phyloP scores from a whole-genome alignment of 2,113 vertebrate genomes.

The Colossoma macropomum region DNA sequence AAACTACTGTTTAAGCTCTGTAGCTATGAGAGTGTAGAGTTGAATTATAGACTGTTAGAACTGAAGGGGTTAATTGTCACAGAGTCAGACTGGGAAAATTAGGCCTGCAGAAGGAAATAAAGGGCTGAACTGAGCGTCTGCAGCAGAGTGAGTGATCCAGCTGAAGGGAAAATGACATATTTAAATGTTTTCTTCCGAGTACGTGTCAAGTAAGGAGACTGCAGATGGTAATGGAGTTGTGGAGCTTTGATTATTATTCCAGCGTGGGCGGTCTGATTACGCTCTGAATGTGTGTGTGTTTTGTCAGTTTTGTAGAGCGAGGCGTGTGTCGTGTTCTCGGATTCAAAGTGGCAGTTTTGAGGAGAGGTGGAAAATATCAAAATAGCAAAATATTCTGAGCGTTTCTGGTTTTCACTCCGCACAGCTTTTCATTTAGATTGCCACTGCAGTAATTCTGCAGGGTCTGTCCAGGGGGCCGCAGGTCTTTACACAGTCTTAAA shows the following conservation, averaged over 20 bases:
- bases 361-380: neutral
- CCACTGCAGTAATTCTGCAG: too few relatives aligned
- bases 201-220: neutral
- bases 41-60: too few relatives aligned
- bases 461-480: too few relatives aligned
- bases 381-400: neutral
- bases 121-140: too few relatives aligned
- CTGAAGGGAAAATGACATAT: neutral
- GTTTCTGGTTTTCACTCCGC: neutral
- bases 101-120: neutral
- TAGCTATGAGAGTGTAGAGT: too few relatives aligned
- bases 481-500: too few relatives aligned
- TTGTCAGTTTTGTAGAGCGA: neutral
- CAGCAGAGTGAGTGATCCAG: neutral
- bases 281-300: neutral
- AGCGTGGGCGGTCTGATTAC: slow-evolving; percentile 27
- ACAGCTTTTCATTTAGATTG: neutral
- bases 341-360: neutral
- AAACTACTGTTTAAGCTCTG: too few relatives aligned
- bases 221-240: neutral
- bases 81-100: neutral
- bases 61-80: slow-evolving; percentile 9
- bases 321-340: neutral
- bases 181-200: slow-evolving; percentile 4
- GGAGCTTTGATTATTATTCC: slow-evolving; percentile 15